Conservation (phyloP, 2,888 invertebrate genomes). For the Tineola bisselliella region DNA sequence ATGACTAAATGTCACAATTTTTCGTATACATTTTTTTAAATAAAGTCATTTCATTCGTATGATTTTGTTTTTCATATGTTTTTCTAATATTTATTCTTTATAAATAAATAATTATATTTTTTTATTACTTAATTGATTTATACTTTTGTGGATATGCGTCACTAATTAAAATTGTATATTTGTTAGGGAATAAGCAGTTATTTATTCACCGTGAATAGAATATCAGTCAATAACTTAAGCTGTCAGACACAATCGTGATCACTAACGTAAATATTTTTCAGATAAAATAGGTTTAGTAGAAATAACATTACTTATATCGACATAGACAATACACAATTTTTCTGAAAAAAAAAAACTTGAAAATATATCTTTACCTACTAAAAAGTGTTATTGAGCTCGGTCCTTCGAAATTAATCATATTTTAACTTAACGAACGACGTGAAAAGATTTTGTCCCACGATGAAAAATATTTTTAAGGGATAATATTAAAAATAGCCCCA, state of each 20-base stretch:
- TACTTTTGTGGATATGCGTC: too few relatives aligned
- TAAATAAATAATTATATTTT: not conserved
- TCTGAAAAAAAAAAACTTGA: not conserved
- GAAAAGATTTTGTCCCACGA: too few relatives aligned
- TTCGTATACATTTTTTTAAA: not conserved
- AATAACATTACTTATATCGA: not conserved
- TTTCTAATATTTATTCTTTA: not conserved
- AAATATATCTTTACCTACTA: not conserved
- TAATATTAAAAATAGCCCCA: conserved; percentile 9
- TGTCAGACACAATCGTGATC: not conserved
- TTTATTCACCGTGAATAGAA: not conserved
- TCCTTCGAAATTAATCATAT: not conserved
- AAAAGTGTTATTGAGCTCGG: not conserved
- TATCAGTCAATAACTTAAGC: not conserved
- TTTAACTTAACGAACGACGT: not conserved
- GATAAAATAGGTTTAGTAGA: too few relatives aligned
- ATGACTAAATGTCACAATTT: not conserved
- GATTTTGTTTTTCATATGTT: not conserved
- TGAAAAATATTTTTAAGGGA: too few relatives aligned
- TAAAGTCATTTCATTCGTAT: not conserved
- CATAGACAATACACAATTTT: not conserved
- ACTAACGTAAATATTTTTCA: too few relatives aligned
- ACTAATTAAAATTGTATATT: too few relatives aligned
- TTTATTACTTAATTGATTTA: not conserved
- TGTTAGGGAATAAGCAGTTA: too few relatives aligned